These are phyloP conservation scores for Bacillus rossius DNA, from an alignment of 1,140 invertebrate species.

Conservation along the genomic window DNA sequence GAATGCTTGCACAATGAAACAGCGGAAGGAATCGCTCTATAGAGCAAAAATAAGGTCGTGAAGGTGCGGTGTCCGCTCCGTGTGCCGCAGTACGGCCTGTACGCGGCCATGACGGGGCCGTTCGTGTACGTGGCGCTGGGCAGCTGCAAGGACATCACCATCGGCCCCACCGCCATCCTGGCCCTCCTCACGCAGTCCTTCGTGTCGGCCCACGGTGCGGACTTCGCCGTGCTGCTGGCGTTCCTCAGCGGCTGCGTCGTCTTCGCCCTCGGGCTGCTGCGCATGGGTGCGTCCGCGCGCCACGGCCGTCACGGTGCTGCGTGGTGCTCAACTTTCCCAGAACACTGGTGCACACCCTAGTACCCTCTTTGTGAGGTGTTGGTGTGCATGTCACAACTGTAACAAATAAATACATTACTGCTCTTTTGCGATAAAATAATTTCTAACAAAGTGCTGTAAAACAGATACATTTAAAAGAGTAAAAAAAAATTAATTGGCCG, in stretches of 20 bases:
- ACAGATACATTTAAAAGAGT: too few species aligned
- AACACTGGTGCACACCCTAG: too few species aligned
- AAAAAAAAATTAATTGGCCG: not conserved
- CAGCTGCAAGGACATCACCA: constrained; percentile 76
- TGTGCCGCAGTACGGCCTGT: constrained; percentile 84
- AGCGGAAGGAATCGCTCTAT: too few species aligned
- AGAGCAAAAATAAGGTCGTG: too few species aligned
- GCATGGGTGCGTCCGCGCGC: constrained; percentile 48
- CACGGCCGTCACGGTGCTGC: not conserved
- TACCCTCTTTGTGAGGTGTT: too few species aligned
- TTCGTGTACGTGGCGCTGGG: constrained; percentile 79
- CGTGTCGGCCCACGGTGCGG: constrained; percentile 37
- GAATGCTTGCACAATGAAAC: too few species aligned
- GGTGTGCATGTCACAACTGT: too few species aligned
- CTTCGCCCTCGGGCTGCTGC: constrained; percentile 61
- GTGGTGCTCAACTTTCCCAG: too few species aligned
- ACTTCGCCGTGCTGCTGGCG: constrained; percentile 66
- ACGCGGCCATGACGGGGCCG: constrained; percentile 76
- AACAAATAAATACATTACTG: not conserved
- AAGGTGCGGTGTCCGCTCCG: too few species aligned
- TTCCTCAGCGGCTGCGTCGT: constrained; percentile 65
- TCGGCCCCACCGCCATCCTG: constrained; percentile 72
- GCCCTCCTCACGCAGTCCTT: constrained; percentile 56
- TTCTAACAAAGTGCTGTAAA: not conserved
- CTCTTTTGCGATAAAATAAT: not conserved